Evolutionary conservation across 2,113 vertebrate species (phyloP).

Genomic region (Pantherophis guttatus): DNA sequence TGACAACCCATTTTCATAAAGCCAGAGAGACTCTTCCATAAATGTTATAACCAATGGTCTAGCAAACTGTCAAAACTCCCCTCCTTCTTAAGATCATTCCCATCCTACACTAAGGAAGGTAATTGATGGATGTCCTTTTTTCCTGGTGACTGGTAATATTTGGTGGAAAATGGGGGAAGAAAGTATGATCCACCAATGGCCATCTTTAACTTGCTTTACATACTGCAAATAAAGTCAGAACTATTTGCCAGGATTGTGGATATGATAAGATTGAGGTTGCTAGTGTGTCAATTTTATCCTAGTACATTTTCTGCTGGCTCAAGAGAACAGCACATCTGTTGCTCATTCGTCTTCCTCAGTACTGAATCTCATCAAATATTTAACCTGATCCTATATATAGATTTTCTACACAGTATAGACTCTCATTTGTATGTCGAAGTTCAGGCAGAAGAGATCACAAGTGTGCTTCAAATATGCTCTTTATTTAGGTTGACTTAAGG

Average conservation of each 20-base stretch:
- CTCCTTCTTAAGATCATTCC: neutral
- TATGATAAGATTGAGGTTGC: neutral
- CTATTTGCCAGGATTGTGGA: neutral
- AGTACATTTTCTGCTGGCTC: neutral
- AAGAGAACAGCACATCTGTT: neutral
- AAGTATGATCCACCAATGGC: neutral
- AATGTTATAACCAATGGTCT: neutral
- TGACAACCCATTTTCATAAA: neutral
- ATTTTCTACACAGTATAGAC: slow-evolving; percentile 25
- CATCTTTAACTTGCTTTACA: neutral
- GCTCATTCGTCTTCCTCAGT: neutral
- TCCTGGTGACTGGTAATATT: neutral
- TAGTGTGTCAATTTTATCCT: neutral
- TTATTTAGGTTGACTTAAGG: slow-evolving; percentile 20
- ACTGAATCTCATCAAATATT: too few relatives aligned
- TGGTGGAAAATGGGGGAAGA: neutral
- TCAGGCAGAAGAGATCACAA: slow-evolving; percentile 48
- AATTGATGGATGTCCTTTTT: neutral
- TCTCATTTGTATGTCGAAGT: slow-evolving; percentile 44
- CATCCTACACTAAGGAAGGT: neutral
- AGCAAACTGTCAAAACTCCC: neutral
- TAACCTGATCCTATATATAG: rapidly evolving
- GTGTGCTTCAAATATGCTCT: slow-evolving; percentile 36
- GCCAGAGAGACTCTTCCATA: neutral
- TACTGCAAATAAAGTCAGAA: neutral